Evolutionary conservation across 2,888 invertebrate genomes (phyloP), one percentile per base, ranked within the genome.

Genomic region (Caenorhabditis angaria): DNA sequence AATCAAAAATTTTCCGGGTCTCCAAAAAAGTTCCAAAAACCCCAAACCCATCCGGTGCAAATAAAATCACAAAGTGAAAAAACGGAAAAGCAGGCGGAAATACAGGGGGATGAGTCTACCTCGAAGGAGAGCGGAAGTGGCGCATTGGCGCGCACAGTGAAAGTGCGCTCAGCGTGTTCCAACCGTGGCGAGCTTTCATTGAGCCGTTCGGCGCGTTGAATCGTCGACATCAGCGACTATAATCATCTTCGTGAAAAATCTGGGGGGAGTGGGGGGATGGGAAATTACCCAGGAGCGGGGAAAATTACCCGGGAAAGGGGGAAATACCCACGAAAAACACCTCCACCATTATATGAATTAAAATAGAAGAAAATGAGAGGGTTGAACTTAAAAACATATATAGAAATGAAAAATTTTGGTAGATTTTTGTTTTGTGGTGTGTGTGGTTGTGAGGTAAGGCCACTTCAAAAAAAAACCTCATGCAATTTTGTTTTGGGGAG

Each of bases 71-170:
- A 61, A 18, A 56, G 29, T 25, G 35, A 53, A 24, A 48, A 61
- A 41, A 35, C 25, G 28, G 25, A 1, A 20, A 22, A 41, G 20
- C 28, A 25, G 32, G 32, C 12, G 32, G 5, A 12, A 32, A 32
- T 32, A 41, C 14, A 41, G 41, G 41, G 14, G 54, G 53, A 18
- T 28, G n/a, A n/a, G n/a, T n/a, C n/a, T 75, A 79, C 79, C 79
- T 76, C 77, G 79, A 79, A 70, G 57, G 79, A 79, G 79, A 79
- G 70, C 77, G 79, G 79, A 55, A 79, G 61, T 32, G 72, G 76
- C 50, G 75, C 72, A 57, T 70, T 66, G 66, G 76, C 77, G 79
- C 79, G 79, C 69, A 77, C 75, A 76, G 77, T 76, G 64, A 76
- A 67, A 65, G 76, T 79, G 70, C 77, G 77, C 79, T 79, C 79